A percentile compares a stretch with the other conserved stretches of the same genome.
These are phyloP conservation scores for Drosophila miranda DNA, from an alignment of 1,140 invertebrate species.

Conservation along the genomic window DNA sequence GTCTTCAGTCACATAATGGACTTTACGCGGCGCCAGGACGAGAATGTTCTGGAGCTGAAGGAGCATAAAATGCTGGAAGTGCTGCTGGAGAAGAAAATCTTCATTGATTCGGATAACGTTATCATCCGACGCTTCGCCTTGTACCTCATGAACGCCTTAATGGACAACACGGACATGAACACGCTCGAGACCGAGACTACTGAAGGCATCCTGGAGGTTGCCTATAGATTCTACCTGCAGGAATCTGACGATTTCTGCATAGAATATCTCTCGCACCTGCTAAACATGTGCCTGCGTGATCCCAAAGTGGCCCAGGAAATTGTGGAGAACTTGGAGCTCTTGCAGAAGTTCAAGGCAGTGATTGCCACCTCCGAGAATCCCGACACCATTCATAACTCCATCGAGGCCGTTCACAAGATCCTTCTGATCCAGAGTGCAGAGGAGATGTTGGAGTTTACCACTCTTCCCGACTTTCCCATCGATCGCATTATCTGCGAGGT, in stretches of 20 bases:
- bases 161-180: conserved; percentile 58
- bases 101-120: conserved; percentile 44
- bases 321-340: conserved; percentile 44
- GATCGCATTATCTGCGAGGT: conserved; percentile 73
- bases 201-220: conserved; percentile 34
- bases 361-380: conserved; percentile 65
- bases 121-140: conserved; percentile 64
- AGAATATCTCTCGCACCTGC: conserved; percentile 66
- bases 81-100: conserved; percentile 57
- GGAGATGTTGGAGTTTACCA: conserved; percentile 57
- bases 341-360: conserved; percentile 59
- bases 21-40: conserved; percentile 56
- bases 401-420: conserved; percentile 65
- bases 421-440: conserved; percentile 52
- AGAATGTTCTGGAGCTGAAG: conserved; percentile 58
- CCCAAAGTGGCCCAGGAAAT: conserved; percentile 58
- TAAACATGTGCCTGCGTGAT: conserved; percentile 68
- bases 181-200: conserved; percentile 55
- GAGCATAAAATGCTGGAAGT: conserved; percentile 49
- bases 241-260: conserved; percentile 70
- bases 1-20: conserved; percentile 68
- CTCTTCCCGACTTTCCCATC: conserved; percentile 54
- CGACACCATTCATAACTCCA: conserved; percentile 63
- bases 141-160: conserved; percentile 53
- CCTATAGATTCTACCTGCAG: conserved; percentile 42